Evolutionary conservation across 2,113 vertebrate genomes (phyloP).

Genomic region (Crotalus viridis): DNA sequence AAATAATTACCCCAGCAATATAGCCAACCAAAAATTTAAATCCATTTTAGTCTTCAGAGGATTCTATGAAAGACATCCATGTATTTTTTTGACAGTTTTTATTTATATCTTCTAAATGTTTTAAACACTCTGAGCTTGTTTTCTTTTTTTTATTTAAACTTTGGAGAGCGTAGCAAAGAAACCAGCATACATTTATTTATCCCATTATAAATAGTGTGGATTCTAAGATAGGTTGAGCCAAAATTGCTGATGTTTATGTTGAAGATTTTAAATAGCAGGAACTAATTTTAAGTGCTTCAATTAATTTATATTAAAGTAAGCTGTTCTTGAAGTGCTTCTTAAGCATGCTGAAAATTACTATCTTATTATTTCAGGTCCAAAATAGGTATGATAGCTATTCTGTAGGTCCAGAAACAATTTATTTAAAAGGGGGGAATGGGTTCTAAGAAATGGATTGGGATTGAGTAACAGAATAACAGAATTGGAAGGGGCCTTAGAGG

Average conservation of each 20-base stretch:
- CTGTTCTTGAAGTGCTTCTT: not conserved
- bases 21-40: too few relatives aligned
- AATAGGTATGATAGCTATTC: not conserved
- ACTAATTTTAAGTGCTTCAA: not conserved
- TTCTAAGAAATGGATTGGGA: not conserved
- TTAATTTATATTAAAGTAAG: not conserved
- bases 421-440: not conserved
- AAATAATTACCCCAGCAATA: not conserved
- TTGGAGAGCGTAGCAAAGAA: not conserved
- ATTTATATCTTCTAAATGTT: not conserved
- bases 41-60: not conserved
- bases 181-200: not conserved
- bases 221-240: not conserved
- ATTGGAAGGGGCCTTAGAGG: too few relatives aligned
- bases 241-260: not conserved
- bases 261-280: not conserved
- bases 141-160: not conserved
- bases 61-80: too few relatives aligned
- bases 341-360: not conserved
- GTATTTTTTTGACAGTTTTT: too few relatives aligned
- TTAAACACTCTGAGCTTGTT: not conserved
- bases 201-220: not conserved
- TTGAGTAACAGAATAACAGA: too few relatives aligned
- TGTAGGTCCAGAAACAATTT: not conserved
- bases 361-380: not conserved